These are phyloP conservation scores for Bombus confusus DNA, from an alignment of 1,140 invertebrate genomes.

Conservation along the genomic window DNA sequence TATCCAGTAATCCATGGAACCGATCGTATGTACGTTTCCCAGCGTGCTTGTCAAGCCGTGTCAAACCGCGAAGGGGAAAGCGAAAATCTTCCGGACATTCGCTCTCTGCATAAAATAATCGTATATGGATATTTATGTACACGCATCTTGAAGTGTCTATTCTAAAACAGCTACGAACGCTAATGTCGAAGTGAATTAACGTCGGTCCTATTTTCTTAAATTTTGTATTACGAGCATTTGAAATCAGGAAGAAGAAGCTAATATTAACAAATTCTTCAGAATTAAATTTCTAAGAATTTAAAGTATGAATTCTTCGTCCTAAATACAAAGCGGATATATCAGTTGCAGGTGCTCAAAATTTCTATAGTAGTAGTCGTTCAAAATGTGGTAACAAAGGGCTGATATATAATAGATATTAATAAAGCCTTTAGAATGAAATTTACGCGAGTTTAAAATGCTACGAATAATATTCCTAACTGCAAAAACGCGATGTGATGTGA, in stretches of 20 bases:
- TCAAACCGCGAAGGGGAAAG: constrained; percentile 32
- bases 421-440: too few species aligned
- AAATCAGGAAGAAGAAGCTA: background rate
- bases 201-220: background rate
- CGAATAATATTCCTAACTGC: too few species aligned
- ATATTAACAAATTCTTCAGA: background rate
- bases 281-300: too few species aligned
- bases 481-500: too few species aligned
- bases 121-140: background rate
- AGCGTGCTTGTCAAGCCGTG: background rate
- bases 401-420: too few species aligned
- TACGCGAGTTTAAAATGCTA: too few species aligned
- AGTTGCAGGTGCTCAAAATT: too few species aligned
- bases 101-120: background rate
- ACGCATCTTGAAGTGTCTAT: background rate
- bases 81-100: constrained; percentile 23
- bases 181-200: background rate
- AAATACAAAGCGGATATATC: too few species aligned
- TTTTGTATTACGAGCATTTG: background rate
- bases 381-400: too few species aligned
- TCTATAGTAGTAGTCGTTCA: too few species aligned
- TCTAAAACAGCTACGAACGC: background rate
- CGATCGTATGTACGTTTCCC: constrained; percentile 3
- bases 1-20: background rate
- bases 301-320: too few species aligned